Evolutionary conservation across 1,140 invertebrate species (phyloP).

Genomic region (Hyphantria cunea): DNA sequence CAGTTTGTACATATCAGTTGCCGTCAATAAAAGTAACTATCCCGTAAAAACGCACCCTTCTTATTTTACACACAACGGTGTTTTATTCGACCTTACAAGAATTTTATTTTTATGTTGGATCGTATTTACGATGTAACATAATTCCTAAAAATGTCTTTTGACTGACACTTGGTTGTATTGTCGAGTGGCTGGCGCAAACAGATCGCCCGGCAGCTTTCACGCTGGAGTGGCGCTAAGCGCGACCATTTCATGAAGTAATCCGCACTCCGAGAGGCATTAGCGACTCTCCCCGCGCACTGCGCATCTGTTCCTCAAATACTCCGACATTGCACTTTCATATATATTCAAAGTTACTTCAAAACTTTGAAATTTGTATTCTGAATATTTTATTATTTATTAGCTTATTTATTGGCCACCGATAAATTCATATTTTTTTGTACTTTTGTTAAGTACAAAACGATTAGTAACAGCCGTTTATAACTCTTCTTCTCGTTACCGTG

Average conservation of each 20-base stretch:
- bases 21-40: slow-evolving; percentile 22
- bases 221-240: slow-evolving; percentile 53
- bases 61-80: slow-evolving; percentile 7
- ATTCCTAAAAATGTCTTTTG: slow-evolving; percentile 27
- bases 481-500: no score
- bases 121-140: neutral
- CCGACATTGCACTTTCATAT: slow-evolving; percentile 50
- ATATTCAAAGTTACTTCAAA: slow-evolving; percentile 48
- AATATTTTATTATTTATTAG: slow-evolving; percentile 12
- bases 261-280: slow-evolving; percentile 63
- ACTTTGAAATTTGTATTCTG: neutral
- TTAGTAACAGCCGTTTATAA: no score
- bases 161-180: slow-evolving; percentile 55
- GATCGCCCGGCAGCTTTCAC: slow-evolving; percentile 59
- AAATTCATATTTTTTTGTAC: no score
- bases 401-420: no score
- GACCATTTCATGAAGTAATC: slow-evolving; percentile 68
- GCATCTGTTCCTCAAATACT: slow-evolving; percentile 11
- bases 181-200: slow-evolving; percentile 47
- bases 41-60: slow-evolving; percentile 14
- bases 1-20: slow-evolving; percentile 18
- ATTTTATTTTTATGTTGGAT: neutral
- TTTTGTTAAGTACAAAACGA: no score
- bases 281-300: slow-evolving; percentile 41
- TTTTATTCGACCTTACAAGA: slow-evolving; percentile 8